Percentiles rank a stretch among this genome's conserved stretches.
phyloP scores from a whole-genome alignment of 2,888 invertebrate genomes.

The Tachina grossa region DNA sequence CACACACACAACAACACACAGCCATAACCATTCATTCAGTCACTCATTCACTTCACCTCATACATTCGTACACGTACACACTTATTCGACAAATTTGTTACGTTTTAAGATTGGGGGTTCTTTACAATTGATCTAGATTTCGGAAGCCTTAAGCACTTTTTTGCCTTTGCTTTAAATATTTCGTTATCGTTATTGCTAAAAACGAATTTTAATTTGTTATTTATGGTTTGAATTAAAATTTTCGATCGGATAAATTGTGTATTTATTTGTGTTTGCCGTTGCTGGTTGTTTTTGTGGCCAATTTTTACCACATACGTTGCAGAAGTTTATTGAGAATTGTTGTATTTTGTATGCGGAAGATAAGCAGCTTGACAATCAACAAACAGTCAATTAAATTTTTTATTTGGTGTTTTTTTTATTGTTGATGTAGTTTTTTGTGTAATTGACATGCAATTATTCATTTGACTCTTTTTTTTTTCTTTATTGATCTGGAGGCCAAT shows the following conservation, averaged over 20 bases:
- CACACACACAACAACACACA: conserved; percentile 36
- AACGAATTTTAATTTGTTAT: conserved; percentile 69
- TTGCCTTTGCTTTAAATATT: conserved; percentile 45
- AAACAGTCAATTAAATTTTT: conserved; percentile 43
- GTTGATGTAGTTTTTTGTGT: conserved; percentile 23
- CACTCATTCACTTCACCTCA: conserved; percentile 13
- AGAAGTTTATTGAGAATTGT: conserved; percentile 7
- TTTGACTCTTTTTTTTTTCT: conserved; percentile 31
- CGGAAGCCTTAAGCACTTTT: conserved; percentile 63
- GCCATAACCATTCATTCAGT: conserved; percentile 28
- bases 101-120: conserved; percentile 50
- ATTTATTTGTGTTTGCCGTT: conserved; percentile 41
- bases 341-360: conserved; percentile 55
- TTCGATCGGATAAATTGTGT: conserved; percentile 58
- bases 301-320: conserved; percentile 56
- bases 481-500: conserved; percentile 3
- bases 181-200: conserved; percentile 59
- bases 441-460: conserved; percentile 57
- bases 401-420: conserved; percentile 12
- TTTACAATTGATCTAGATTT: conserved; percentile 65
- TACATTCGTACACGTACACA: conserved; percentile 44
- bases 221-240: conserved; percentile 67
- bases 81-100: conserved; percentile 63
- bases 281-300: conserved; percentile 10
- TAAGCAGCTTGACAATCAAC: conserved; percentile 39